Evolutionary conservation across 2,113 vertebrate genomes (phyloP), one percentile per base, ranked within the genome.

Genomic region (Rhegmatorhina hoffmannsi): DNA sequence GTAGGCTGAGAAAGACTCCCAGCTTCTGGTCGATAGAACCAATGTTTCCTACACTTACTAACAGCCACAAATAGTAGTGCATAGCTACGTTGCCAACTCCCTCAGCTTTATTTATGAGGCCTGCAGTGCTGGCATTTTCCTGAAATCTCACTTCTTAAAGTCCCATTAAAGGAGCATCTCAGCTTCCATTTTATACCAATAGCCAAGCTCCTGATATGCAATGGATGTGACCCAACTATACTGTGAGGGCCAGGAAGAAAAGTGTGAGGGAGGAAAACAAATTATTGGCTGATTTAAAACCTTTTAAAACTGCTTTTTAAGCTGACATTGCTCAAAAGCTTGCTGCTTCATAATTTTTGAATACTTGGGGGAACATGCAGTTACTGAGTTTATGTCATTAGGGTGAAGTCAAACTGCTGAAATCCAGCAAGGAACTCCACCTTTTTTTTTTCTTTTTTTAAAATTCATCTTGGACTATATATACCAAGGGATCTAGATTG

Each of bases 251-350:
- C 72, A 84, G 55, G 23, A 92, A 86, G 28, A 87, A 91, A 92
- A 15, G 11, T 9, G 3, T 43, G 11, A 10, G 7, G 12, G 29
- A 0, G 2, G 4, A 25, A 23, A 1, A 7, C 26, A 15, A 6
- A 28, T 29, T 86, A 84, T 10, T 52, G 13, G 11, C 1, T 53
- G 14, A 58, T 87, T 85, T 13, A 60, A 95, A 63, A 34, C 9
- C 7, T 44, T 66, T 52, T 38, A 85, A 87, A 55, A 13, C 29
- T 15, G 13, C 3, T 73, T 59, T 94, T 90, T 64, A 86, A 78
- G 33, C 3, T 74, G 33, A 52, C 4, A 7, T 44, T 59, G 38
- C 49, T 87, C 31, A 60, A 56, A 90, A 83, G 13, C 7, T 69
- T 66, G 7, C n/a, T 74, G 8, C 36, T 31, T 76, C 33, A 2